A percentile compares a stretch with the other conserved stretches of the same genome.
These are phyloP conservation scores for Thecophora atra DNA, from an alignment of 2,888 invertebrate species.

Conservation along the genomic window DNA sequence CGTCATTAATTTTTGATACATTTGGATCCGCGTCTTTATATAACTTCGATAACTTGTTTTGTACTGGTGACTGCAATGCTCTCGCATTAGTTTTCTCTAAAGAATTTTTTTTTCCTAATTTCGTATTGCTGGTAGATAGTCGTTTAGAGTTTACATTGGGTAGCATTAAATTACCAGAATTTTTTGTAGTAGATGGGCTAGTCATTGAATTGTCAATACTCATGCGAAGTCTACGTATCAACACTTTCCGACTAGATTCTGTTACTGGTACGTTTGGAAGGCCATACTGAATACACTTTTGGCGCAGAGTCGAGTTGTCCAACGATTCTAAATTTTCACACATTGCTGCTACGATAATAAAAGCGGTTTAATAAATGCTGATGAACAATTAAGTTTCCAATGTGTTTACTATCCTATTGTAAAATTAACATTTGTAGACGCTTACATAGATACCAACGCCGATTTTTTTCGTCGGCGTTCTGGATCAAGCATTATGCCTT, in stretches of 20 bases:
- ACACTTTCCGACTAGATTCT: conserved; percentile 57
- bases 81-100: background rate
- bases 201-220: conserved; percentile 50
- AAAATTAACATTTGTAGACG: too few species aligned
- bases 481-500: too few species aligned
- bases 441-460: too few species aligned
- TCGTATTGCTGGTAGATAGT: background rate
- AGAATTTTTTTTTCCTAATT: background rate
- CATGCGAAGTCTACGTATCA: conserved; percentile 55
- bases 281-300: conserved; percentile 57
- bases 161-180: background rate
- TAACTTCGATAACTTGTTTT: too few species aligned
- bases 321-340: conserved; percentile 54
- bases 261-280: conserved; percentile 63
- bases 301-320: conserved; percentile 57
- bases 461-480: too few species aligned
- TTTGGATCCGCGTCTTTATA: too few species aligned
- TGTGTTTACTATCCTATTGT: too few species aligned
- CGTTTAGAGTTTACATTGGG: background rate
- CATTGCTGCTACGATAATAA: conserved; percentile 40
- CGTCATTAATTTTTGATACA: too few species aligned
- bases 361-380: too few species aligned
- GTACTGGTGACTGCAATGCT: background rate
- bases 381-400: too few species aligned
- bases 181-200: background rate